Conservation (phyloP, 2,797 vertebrate genomes). For the Aphelocoma californica region DNA sequence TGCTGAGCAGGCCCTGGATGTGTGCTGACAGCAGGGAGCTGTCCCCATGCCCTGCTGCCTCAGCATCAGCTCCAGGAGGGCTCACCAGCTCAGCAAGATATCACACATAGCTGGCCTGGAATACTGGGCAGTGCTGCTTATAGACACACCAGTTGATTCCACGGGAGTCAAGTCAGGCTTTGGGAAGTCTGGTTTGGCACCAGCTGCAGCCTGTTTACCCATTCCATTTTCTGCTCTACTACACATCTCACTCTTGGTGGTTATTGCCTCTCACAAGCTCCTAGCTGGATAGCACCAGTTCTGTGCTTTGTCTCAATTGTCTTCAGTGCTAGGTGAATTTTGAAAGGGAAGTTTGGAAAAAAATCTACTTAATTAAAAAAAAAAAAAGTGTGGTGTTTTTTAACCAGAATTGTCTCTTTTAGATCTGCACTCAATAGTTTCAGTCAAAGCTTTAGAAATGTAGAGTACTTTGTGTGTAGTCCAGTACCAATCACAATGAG, state of each 20-base stretch:
- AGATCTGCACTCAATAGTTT: background rate
- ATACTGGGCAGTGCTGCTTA: background rate
- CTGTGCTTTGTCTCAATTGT: background rate
- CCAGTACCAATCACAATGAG: background rate
- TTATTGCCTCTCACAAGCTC: background rate
- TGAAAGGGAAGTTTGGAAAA: background rate
- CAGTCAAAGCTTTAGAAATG: background rate
- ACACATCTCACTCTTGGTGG: background rate
- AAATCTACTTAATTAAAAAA: accelerated
- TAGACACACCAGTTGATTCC: background rate
- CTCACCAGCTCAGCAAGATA: background rate
- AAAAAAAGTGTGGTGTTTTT: background rate
- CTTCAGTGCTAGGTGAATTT: background rate
- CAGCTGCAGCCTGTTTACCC: background rate
- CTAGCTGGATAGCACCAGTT: background rate
- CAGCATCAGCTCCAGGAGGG: background rate
- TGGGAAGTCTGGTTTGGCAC: background rate
- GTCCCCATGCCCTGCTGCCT: background rate
- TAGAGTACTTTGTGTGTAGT: background rate
- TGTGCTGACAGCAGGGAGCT: background rate
- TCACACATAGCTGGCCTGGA: background rate
- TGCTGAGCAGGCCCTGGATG: background rate
- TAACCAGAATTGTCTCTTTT: background rate
- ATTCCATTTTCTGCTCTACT: background rate
- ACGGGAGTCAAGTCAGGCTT: background rate